These are phyloP conservation scores for Drosophila neocordata DNA, from an alignment of 1,140 invertebrate genomes.

Conservation along the genomic window DNA sequence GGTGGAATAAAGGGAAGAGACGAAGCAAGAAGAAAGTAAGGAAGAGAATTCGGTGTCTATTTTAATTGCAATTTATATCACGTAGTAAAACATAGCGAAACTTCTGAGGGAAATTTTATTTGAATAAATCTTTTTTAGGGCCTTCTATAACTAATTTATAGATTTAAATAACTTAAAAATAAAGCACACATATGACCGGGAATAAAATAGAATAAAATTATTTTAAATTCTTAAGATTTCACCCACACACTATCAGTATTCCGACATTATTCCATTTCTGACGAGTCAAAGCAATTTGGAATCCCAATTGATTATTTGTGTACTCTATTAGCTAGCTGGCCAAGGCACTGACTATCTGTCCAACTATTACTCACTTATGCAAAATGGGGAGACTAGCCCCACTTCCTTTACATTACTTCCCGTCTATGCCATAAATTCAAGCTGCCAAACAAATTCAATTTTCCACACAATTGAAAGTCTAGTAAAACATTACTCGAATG, in stretches of 20 bases:
- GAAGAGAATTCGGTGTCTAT: constrained; percentile 12
- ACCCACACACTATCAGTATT: too few species aligned
- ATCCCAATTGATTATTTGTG: too few species aligned
- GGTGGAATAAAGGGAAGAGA: not conserved
- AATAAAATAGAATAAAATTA: too few species aligned
- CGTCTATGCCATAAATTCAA: constrained; percentile 26
- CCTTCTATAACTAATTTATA: too few species aligned
- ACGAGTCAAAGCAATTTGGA: too few species aligned
- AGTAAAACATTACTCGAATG: constrained; percentile 35
- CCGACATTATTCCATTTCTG: too few species aligned
- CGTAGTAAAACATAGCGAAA: constrained; percentile 19
- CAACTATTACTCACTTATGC: constrained; percentile 44
- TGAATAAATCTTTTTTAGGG: too few species aligned
- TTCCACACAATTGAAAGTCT: constrained; percentile 55
- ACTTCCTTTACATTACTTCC: constrained; percentile 16
- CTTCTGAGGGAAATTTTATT: constrained; percentile 8
- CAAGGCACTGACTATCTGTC: not conserved
- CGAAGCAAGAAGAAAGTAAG: not conserved
- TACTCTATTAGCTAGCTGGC: not conserved
- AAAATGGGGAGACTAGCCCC: constrained; percentile 19
- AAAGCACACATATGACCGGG: too few species aligned
- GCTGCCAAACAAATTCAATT: constrained; percentile 51
- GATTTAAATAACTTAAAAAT: too few species aligned
- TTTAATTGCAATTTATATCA: constrained; percentile 45
- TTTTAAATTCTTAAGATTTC: too few species aligned